phyloP scores from a whole-genome alignment of 2,888 invertebrate genomes.

The Eupithecia inturbata region DNA sequence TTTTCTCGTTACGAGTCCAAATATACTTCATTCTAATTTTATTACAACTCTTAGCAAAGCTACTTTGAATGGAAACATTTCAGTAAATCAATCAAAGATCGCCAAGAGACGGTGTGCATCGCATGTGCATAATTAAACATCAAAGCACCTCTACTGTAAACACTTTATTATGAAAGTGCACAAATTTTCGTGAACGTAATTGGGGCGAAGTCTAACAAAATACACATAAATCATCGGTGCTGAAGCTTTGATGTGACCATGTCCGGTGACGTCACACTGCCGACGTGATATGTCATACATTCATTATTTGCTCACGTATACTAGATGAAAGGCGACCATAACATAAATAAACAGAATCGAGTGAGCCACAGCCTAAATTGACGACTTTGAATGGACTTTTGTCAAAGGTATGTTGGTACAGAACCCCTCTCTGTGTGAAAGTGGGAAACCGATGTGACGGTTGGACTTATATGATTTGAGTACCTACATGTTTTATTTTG shows the following conservation, averaged over 20 bases:
- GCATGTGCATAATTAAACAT: slow-evolving; percentile 75
- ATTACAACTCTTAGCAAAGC: slow-evolving; percentile 18
- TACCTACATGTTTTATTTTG: neutral
- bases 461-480: neutral
- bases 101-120: slow-evolving; percentile 51
- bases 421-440: slow-evolving; percentile 45
- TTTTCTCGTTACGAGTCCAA: neutral
- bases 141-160: slow-evolving; percentile 71
- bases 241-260: slow-evolving; percentile 78
- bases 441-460: neutral
- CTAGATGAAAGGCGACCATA: slow-evolving; percentile 80
- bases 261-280: slow-evolving; percentile 76
- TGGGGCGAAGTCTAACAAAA: slow-evolving; percentile 76
- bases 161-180: slow-evolving; percentile 77
- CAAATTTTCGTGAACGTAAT: slow-evolving; percentile 78
- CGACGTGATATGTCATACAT: slow-evolving; percentile 75
- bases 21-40: slow-evolving; percentile 13
- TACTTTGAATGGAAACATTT: slow-evolving; percentile 34
- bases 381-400: slow-evolving; percentile 69
- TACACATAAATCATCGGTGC: slow-evolving; percentile 77
- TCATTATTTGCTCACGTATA: slow-evolving; percentile 82
- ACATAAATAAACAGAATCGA: slow-evolving; percentile 80
- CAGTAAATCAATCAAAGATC: slow-evolving; percentile 72
- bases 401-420: slow-evolving; percentile 71
- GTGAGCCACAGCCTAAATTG: slow-evolving; percentile 67